Percentiles rank a stretch among this genome's conserved stretches.
Evolutionary conservation across 2,113 vertebrate species (phyloP).

Genomic region (Dolichallabes microphthalmus): DNA sequence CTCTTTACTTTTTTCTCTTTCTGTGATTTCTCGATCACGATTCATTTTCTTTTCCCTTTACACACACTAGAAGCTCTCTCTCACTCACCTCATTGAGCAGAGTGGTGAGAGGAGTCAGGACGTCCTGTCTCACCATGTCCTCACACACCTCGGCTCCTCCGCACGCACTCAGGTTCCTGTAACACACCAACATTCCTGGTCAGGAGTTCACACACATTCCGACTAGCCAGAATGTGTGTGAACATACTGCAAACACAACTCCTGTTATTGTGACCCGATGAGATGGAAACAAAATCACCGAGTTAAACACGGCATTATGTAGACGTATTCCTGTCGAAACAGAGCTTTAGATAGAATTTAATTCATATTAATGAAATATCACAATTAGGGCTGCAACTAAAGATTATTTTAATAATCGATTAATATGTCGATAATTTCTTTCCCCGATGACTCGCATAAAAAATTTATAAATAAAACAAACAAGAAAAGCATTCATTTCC

Average conservation of each 20-base stretch:
- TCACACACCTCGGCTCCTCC: slow-evolving; percentile 93
- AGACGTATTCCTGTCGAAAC: no score
- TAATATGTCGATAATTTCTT: no score
- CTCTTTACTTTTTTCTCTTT: not conserved
- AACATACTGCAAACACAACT: not conserved
- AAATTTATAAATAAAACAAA: no score
- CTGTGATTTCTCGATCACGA: not conserved
- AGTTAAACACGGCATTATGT: no score
- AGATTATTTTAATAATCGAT: no score
- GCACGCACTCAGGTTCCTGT: slow-evolving; percentile 92
- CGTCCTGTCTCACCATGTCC: slow-evolving; percentile 91
- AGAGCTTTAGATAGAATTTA: no score
- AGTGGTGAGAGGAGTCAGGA: slow-evolving; percentile 89
- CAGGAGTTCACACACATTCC: no score
- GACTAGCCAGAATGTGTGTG: not conserved
- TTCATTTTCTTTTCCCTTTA: not conserved
- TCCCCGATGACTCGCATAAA: no score
- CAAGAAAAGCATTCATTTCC: no score
- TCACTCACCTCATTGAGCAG: slow-evolving; percentile 87
- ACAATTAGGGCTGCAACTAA: no score
- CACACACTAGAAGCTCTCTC: slow-evolving; percentile 6
- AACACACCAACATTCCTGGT: slow-evolving; percentile 9
- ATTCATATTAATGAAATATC: no score
- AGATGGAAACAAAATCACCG: no score
- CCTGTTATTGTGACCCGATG: not conserved